A percentile compares a stretch with the other conserved stretches of the same genome.
These are phyloP conservation scores for Loripinus fragilis DNA, from an alignment of 2,888 invertebrate species.

Conservation along the genomic window DNA sequence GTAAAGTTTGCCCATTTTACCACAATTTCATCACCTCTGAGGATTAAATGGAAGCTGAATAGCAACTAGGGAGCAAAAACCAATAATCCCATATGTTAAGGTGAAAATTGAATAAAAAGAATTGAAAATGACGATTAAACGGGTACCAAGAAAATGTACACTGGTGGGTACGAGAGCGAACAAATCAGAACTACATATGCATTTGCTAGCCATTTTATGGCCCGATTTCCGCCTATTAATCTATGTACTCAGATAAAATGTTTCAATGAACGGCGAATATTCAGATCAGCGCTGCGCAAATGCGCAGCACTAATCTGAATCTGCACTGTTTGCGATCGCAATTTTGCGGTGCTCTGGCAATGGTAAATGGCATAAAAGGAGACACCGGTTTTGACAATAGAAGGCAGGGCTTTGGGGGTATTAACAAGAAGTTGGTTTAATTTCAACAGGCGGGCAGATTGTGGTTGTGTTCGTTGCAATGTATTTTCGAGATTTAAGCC, in stretches of 20 bases:
- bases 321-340: too few species aligned
- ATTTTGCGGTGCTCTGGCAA: too few species aligned
- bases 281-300: too few species aligned
- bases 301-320: too few species aligned
- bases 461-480: background rate
- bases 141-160: too few species aligned
- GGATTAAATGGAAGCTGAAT: background rate
- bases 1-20: slow-evolving; percentile 21
- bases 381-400: background rate
- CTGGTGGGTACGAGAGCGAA: too few species aligned
- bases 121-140: too few species aligned
- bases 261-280: too few species aligned
- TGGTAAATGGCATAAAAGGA: background rate
- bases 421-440: slow-evolving; percentile 11
- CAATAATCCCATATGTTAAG: slow-evolving; percentile 16
- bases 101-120: slow-evolving; percentile 4
- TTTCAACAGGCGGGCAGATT: background rate
- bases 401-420: background rate
- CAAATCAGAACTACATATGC: too few species aligned
- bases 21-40: slow-evolving; percentile 19
- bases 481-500: background rate
- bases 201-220: too few species aligned
- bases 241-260: too few species aligned
- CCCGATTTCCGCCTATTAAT: too few species aligned
- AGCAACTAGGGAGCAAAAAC: background rate